Evolutionary conservation across 2,888 invertebrate species (phyloP).

Genomic region (Smittia sp.): DNA sequence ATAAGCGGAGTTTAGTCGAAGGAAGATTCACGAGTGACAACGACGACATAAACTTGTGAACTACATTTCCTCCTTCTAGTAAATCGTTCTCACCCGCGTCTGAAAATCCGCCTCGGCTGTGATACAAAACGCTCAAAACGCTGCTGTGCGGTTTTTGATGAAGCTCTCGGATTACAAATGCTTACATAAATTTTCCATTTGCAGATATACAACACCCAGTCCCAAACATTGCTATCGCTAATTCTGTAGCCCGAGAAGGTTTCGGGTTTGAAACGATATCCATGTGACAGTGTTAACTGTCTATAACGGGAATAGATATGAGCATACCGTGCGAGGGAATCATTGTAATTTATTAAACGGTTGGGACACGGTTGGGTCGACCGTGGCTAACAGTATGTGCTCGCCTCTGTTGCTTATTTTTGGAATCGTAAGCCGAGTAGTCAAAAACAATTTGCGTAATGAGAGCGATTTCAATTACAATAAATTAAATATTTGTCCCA

Average conservation of each 20-base stretch:
- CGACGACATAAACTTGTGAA: not conserved
- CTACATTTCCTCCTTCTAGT: not conserved
- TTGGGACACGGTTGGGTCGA: not conserved
- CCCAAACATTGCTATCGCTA: not conserved
- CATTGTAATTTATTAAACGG: not conserved
- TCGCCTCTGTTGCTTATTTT: not conserved
- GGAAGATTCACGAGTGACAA: not conserved
- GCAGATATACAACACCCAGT: not conserved
- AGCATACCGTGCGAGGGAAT: not conserved
- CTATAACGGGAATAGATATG: not conserved
- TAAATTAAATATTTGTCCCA: slow-evolving; percentile 23
- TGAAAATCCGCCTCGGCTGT: not conserved
- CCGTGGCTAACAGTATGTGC: no score
- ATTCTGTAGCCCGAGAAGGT: not conserved
- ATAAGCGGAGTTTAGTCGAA: not conserved
- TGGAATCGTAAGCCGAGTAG: not conserved
- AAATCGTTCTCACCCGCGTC: not conserved
- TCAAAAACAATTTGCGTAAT: slow-evolving; percentile 2
- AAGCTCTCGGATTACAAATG: slow-evolving; percentile 30
- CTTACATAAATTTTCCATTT: slow-evolving; percentile 34
- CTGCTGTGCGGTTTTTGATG: not conserved
- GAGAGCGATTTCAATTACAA: slow-evolving; percentile 32
- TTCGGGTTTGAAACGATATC: no score
- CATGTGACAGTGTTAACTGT: not conserved
- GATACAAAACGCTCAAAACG: not conserved